Evolutionary conservation across 2,113 vertebrate genomes (phyloP).

Genomic region (Acinonyx jubatus): DNA sequence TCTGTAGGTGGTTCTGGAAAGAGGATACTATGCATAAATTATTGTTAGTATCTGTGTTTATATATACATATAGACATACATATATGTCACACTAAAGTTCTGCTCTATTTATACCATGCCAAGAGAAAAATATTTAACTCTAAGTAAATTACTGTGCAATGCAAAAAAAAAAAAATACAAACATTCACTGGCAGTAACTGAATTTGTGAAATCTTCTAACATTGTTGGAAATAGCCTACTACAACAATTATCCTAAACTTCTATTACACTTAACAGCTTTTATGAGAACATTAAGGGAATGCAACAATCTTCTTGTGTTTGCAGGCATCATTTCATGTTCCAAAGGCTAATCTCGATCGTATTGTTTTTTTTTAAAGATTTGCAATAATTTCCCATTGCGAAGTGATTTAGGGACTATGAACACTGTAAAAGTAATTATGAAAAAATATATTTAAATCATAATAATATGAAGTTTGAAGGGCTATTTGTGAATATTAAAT

Average conservation of each 20-base stretch:
- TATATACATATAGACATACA: neutral
- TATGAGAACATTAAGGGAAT: slow-evolving; percentile 67
- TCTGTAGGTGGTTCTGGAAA: neutral
- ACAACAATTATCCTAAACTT: slow-evolving; percentile 66
- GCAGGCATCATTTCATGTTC: slow-evolving; percentile 59
- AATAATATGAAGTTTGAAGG: neutral
- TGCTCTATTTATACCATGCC: neutral
- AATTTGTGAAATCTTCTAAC: slow-evolving; percentile 56
- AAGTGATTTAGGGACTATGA: slow-evolving; percentile 19
- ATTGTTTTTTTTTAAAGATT: neutral
- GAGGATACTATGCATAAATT: neutral
- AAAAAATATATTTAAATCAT: slow-evolving; percentile 55
- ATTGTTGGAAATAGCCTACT: slow-evolving; percentile 64
- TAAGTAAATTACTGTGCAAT: slow-evolving; percentile 4
- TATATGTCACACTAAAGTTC: neutral
- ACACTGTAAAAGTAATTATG: slow-evolving; percentile 48
- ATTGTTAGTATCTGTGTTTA: neutral
- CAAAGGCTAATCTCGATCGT: slow-evolving; percentile 53
- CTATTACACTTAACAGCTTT: slow-evolving; percentile 62
- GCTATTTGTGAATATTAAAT: neutral
- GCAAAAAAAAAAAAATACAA: neutral
- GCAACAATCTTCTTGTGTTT: slow-evolving; percentile 46
- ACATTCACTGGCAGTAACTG: slow-evolving; percentile 16
- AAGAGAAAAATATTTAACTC: slow-evolving; percentile 2
- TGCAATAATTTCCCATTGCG: slow-evolving; percentile 42